Evolutionary conservation across 2,113 vertebrate species (phyloP), one percentile per base, ranked within the genome.

Genomic region (Egretta garzetta): DNA sequence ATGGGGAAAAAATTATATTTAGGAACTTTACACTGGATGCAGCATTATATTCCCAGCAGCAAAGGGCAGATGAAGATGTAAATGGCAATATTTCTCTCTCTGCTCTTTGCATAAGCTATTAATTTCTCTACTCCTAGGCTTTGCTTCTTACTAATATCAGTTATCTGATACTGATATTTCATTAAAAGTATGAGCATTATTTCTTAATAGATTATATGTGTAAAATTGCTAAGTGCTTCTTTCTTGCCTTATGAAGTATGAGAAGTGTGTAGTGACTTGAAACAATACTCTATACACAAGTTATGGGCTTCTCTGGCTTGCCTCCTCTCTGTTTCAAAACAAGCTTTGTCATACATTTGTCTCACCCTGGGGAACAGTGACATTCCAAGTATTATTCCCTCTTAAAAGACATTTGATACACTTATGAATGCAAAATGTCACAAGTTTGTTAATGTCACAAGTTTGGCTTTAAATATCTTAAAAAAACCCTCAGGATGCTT

Each of bases 371-470:
- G 43, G n/a, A 87, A n/a, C 58, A 93, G 30, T 53, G 56, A 81
- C 60, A 75, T 95, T 91, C 80, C 83, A 93, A 96, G 49, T 77
- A 81, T 93, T 92, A 71, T 74, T 92, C 68, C 30, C 3, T 49
- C 39, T 89, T 89, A 91, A 87, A 89, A 91, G 91, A 53, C 21
- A 81, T 87, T 87, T 91, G 62, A 80, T 94, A 64, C 33, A 47
- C 32, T 87, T 75, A 53, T 14, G 33, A 96, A 64, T 87, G 39
- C 60, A 90, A 85, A 95, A 91, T 91, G 77, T 82, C 62, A 23
- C 19, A 82, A 47, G 43, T 53, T 49, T 53, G 20, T 92, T 88
- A 53, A 49, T 41, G 52, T 63, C 70, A 68, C 37, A 52, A 87
- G 43, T 95, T 94, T 80, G 37, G 19, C 47, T 88, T 86, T 50